phyloP scores from a whole-genome alignment of 2,888 invertebrate species.

The Nycteola revayana region DNA sequence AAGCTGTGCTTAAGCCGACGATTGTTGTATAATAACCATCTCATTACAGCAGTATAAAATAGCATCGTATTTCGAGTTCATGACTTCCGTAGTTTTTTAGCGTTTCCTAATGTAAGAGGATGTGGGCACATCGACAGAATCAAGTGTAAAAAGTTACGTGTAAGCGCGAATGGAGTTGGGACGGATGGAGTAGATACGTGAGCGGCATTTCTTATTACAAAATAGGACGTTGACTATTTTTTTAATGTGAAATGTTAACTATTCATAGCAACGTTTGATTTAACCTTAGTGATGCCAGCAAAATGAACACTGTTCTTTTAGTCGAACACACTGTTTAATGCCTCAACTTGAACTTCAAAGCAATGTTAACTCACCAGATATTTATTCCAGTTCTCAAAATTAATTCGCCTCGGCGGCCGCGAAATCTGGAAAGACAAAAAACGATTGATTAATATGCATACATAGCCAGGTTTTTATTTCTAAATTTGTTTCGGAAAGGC shows the following conservation, averaged over 20 bases:
- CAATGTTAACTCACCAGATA: constrained; percentile 42
- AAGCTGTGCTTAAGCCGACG: constrained; percentile 23
- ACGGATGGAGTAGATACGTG: constrained; percentile 48
- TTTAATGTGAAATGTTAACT: no score
- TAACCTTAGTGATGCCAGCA: no score
- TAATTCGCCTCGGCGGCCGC: constrained; percentile 27
- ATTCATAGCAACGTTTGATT: no score
- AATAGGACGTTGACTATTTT: constrained; percentile 11
- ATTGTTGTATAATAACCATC: constrained; percentile 29
- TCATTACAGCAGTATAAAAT: constrained; percentile 17
- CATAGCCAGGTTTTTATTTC: background rate
- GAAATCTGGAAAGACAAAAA: constrained; percentile 42
- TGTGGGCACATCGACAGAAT: constrained; percentile 18
- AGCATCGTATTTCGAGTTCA: constrained; percentile 9
- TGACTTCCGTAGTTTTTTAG: constrained; percentile 25
- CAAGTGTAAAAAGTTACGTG: constrained; percentile 23
- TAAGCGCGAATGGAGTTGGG: constrained; percentile 29
- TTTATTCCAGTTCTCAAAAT: constrained; percentile 41
- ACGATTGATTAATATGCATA: no score
- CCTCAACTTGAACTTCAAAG: no score
- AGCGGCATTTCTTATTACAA: constrained; percentile 33
- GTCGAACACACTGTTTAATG: no score
- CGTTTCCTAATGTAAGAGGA: constrained; percentile 21
- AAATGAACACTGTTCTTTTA: no score
- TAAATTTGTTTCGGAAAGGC: no score